Evolutionary conservation across 2,888 invertebrate genomes (phyloP).

Genomic region (Drosophila demipolita): DNA sequence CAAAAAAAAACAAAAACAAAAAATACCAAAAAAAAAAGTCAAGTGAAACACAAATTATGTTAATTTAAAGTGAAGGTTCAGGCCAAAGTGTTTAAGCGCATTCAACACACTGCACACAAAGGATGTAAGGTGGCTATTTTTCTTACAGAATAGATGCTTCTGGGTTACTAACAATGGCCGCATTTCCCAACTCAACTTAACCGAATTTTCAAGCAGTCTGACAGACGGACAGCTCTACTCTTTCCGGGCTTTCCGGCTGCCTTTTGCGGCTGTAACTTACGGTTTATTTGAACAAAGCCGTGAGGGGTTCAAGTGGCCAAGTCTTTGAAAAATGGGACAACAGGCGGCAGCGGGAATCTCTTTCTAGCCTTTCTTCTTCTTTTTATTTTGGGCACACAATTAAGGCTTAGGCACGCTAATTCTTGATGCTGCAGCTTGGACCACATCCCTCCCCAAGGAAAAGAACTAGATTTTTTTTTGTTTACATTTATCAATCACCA

Average conservation of each 20-base stretch:
- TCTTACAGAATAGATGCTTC: background rate
- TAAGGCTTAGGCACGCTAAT: conserved; percentile 66
- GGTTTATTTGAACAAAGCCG: conserved; percentile 63
- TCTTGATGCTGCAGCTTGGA: conserved; percentile 35
- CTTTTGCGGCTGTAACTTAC: conserved; percentile 67
- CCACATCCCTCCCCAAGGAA: conserved; percentile 46
- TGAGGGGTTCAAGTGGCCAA: conserved; percentile 55
- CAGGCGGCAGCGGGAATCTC: conserved; percentile 26
- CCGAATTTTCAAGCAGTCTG: conserved; percentile 64
- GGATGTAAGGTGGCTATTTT: conserved; percentile 5
- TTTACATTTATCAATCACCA: conserved; percentile 48
- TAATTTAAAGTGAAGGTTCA: conserved; percentile 71
- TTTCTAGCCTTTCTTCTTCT: conserved; percentile 2
- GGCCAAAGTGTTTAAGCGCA: conserved; percentile 67
- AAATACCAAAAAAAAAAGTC: conserved; percentile 45
- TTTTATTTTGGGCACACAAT: conserved; percentile 46
- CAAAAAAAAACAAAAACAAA: conserved; percentile 15
- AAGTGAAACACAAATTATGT: conserved; percentile 73
- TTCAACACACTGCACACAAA: conserved; percentile 48
- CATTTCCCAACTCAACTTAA: conserved; percentile 43
- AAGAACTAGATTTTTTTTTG: conserved; percentile 54
- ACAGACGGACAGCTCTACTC: conserved; percentile 8
- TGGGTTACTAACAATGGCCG: conserved; percentile 41
- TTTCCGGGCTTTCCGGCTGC: conserved; percentile 39
- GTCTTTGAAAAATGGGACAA: conserved; percentile 8